Evolutionary conservation across 2,113 vertebrate genomes (phyloP).

Genomic region (Neodontobutis hainanensis): DNA sequence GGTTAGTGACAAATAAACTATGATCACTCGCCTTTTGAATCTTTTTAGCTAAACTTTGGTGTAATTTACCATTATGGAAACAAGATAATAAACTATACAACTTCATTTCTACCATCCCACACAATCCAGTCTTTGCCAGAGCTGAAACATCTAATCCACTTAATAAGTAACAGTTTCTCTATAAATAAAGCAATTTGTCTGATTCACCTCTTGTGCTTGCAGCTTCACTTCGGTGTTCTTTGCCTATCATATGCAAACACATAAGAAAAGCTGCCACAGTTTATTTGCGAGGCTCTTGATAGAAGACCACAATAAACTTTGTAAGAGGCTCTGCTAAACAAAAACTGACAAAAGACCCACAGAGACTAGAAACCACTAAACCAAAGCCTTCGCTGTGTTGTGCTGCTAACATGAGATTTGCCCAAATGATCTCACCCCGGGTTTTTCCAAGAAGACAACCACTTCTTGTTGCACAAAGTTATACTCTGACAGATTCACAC

Average conservation of each 20-base stretch:
- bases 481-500: background rate
- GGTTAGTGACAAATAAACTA: too few species aligned
- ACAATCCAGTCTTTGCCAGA: too few species aligned
- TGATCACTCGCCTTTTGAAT: too few species aligned
- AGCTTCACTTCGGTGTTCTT: constrained; percentile 11
- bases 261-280: constrained; percentile 32
- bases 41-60: too few species aligned
- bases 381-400: constrained; percentile 34
- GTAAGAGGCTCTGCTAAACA: constrained; percentile 55
- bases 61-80: too few species aligned
- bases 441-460: constrained; percentile 10
- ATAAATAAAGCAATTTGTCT: background rate
- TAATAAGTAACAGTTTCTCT: too few species aligned
- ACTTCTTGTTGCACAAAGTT: background rate
- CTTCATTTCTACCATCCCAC: too few species aligned
- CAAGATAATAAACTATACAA: too few species aligned
- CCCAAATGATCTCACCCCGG: constrained; percentile 32
- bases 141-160: too few species aligned
- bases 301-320: constrained; percentile 51
- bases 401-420: constrained; percentile 23
- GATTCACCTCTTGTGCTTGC: constrained; percentile 6
- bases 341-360: constrained; percentile 30
- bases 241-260: constrained; percentile 14
- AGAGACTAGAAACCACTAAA: constrained; percentile 36
- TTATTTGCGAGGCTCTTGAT: constrained; percentile 29